These are phyloP conservation scores for Hemicrepidius hirtus DNA, from an alignment of 2,888 invertebrate genomes.

Conservation along the genomic window DNA sequence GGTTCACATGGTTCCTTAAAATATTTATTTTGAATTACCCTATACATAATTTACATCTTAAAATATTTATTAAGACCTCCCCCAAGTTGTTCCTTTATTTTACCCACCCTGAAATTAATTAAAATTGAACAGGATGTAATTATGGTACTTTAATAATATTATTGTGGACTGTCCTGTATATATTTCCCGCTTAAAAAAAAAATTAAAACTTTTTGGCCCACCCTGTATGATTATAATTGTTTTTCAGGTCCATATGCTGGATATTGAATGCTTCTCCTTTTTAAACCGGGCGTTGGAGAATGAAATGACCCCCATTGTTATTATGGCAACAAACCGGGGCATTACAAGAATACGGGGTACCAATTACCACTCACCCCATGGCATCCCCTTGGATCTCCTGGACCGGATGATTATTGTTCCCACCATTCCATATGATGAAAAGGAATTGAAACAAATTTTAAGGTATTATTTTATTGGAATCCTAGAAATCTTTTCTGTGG, in stretches of 20 bases:
- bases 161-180: too few species aligned
- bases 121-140: too few species aligned
- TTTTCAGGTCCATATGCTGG: slow-evolving; percentile 93
- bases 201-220: too few species aligned
- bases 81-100: too few species aligned
- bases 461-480: slow-evolving; percentile 70
- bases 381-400: slow-evolving; percentile 96
- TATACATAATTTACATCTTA: too few species aligned
- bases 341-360: slow-evolving; percentile 97
- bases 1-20: slow-evolving; percentile 99
- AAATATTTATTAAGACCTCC: too few species aligned
- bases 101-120: too few species aligned
- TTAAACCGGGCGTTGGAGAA: slow-evolving; percentile 97
- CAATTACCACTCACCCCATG: slow-evolving; percentile 95
- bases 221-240: slow-evolving; percentile 11
- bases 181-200: too few species aligned
- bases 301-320: slow-evolving; percentile 97
- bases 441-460: slow-evolving; percentile 93
- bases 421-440: slow-evolving; percentile 90
- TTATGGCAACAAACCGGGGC: slow-evolving; percentile 98
- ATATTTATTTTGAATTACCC: too few species aligned
- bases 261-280: slow-evolving; percentile 99
- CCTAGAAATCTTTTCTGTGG: too few species aligned
- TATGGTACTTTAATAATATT: too few species aligned
- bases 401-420: slow-evolving; percentile 97